Percentiles rank a stretch among this genome's conserved stretches.
phyloP scores from a whole-genome alignment of 2,113 vertebrate genomes.

The Oryzias curvinotus region DNA sequence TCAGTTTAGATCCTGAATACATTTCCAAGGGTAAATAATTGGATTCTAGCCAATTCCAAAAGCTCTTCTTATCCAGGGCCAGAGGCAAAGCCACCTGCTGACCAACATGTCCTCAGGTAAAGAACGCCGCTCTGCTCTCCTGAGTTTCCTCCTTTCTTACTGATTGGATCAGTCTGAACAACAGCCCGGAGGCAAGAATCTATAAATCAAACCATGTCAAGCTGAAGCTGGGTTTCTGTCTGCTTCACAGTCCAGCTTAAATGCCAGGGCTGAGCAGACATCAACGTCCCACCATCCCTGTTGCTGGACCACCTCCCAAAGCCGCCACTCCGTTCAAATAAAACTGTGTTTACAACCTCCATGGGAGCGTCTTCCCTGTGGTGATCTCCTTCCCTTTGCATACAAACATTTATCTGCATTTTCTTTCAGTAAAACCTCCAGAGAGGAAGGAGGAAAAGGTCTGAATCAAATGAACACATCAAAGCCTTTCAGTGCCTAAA shows the following conservation, averaged over 20 bases:
- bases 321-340: too few species aligned
- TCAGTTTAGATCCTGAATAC: background rate
- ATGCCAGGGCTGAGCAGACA: too few species aligned
- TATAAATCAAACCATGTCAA: background rate
- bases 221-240: background rate
- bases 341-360: too few species aligned
- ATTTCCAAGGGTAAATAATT: background rate
- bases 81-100: background rate
- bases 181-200: slow-evolving; percentile 1
- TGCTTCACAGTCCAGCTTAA: background rate
- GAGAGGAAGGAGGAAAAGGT: too few species aligned
- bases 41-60: background rate
- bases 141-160: background rate
- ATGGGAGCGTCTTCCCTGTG: too few species aligned
- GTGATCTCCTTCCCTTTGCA: too few species aligned
- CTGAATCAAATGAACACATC: too few species aligned
- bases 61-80: background rate
- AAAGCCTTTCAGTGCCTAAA: too few species aligned
- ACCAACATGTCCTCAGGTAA: slow-evolving; percentile 3
- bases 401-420: too few species aligned
- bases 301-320: too few species aligned
- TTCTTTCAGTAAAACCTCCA: too few species aligned
- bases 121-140: background rate
- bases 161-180: slow-evolving; percentile 1
- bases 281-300: too few species aligned